A percentile compares a stretch with the other conserved stretches of the same genome.
Evolutionary conservation across 92 coral and sea anemone genomes (phyloP).

Genomic region (Galaxea fascicularis): DNA sequence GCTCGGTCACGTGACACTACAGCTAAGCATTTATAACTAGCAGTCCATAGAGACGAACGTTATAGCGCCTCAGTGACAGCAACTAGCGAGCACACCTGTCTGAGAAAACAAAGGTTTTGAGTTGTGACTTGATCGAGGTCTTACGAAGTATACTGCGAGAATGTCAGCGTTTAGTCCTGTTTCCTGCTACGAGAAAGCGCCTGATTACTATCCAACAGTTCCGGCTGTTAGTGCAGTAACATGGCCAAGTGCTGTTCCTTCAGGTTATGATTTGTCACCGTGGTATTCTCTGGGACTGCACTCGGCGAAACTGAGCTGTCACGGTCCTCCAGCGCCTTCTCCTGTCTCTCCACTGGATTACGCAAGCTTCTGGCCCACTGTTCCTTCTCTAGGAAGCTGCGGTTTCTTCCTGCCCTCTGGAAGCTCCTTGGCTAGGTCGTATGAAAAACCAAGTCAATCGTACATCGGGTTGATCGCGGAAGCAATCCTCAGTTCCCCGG

Average conservation of each 20-base stretch:
- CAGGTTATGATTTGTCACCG: constrained; percentile 32
- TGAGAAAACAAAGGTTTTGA: background rate
- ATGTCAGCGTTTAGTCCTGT: constrained; percentile 61
- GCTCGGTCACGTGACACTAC: constrained; percentile 46
- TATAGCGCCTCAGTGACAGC: constrained; percentile 22
- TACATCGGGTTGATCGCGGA: constrained; percentile 94
- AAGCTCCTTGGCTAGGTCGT: constrained; percentile 52
- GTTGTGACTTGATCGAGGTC: constrained; percentile 3
- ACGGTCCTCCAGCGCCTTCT: constrained; percentile 36
- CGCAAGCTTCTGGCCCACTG: constrained; percentile 51
- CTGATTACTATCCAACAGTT: constrained; percentile 29
- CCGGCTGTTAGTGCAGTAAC: constrained; percentile 31
- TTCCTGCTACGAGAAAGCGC: constrained; percentile 44
- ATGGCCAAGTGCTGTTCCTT: constrained; percentile 46
- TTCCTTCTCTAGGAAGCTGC: constrained; percentile 49
- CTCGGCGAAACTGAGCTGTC: constrained; percentile 38
- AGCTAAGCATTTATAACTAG: constrained; percentile 28
- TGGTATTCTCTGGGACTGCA: constrained; percentile 46
- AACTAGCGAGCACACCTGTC: background rate
- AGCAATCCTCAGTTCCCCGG: constrained; percentile 95
- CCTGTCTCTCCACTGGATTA: constrained; percentile 36
- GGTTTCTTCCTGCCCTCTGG: constrained; percentile 45
- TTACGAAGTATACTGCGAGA: constrained; percentile 1
- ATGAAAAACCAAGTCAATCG: constrained; percentile 92
- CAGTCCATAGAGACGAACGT: background rate